Evolutionary conservation across 2,888 invertebrate species (phyloP).

Genomic region (Agriopis leucophaearia): DNA sequence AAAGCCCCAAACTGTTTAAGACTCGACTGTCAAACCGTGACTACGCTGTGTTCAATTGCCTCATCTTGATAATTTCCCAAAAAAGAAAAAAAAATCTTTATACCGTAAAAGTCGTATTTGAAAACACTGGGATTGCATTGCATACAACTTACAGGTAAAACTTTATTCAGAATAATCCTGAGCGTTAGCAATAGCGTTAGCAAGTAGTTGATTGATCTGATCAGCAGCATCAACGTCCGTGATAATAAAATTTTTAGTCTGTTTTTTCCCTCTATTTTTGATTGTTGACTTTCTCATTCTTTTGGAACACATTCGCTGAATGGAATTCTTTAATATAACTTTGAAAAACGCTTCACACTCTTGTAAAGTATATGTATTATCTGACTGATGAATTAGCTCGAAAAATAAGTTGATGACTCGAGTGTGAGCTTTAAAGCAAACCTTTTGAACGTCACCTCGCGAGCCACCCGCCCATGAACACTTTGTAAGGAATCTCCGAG

Average conservation of each 20-base stretch:
- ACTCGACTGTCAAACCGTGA: too few relatives aligned
- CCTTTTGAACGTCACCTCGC: neutral
- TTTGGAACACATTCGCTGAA: neutral
- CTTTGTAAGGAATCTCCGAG: neutral
- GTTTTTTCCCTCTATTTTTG: neutral
- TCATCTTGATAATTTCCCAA: too few relatives aligned
- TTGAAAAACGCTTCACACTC: constrained; percentile 5
- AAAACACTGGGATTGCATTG: too few relatives aligned
- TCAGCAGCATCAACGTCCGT: neutral
- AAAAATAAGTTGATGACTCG: constrained; percentile 11
- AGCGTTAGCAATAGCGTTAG: neutral
- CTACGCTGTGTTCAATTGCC: too few relatives aligned
- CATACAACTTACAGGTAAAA: too few relatives aligned
- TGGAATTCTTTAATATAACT: neutral
- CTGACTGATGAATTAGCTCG: neutral
- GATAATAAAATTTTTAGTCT: neutral
- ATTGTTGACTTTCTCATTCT: neutral
- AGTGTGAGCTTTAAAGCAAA: constrained; percentile 7
- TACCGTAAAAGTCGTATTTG: too few relatives aligned
- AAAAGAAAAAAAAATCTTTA: too few relatives aligned
- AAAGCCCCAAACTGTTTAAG: too few relatives aligned
- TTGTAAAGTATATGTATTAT: neutral
- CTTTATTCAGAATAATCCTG: neutral
- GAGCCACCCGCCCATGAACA: constrained; percentile 5
- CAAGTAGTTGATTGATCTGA: neutral